A percentile compares a stretch with the other conserved stretches of the same genome.
phyloP scores from a whole-genome alignment of 2,888 invertebrate species.

The Stenoptilia bipunctidactyla region DNA sequence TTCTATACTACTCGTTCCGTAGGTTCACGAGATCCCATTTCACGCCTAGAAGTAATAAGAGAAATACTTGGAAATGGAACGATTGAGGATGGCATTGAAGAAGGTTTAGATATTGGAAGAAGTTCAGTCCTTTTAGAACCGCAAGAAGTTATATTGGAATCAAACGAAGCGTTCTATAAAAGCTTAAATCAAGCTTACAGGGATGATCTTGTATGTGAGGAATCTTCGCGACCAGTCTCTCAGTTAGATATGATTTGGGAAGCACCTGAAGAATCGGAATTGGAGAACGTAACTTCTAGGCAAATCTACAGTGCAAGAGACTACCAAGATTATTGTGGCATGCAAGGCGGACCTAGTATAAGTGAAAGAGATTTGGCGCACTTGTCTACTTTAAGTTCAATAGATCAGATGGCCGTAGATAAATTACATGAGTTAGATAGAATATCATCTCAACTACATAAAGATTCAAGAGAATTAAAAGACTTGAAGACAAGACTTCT shows the following conservation, averaged over 20 bases:
- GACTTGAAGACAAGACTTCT: slow-evolving; percentile 79
- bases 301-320: slow-evolving; percentile 82
- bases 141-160: slow-evolving; percentile 73
- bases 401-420: slow-evolving; percentile 83
- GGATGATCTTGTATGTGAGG: slow-evolving; percentile 79
- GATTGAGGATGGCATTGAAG: slow-evolving; percentile 76
- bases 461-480: slow-evolving; percentile 83
- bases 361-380: slow-evolving; percentile 85
- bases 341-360: slow-evolving; percentile 77
- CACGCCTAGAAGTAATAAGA: slow-evolving; percentile 72
- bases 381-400: slow-evolving; percentile 79
- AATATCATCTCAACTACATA: slow-evolving; percentile 80
- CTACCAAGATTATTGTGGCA: slow-evolving; percentile 82
- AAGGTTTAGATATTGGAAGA: slow-evolving; percentile 72
- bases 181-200: slow-evolving; percentile 90
- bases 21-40: slow-evolving; percentile 64
- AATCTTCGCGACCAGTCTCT: slow-evolving; percentile 75
- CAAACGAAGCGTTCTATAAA: slow-evolving; percentile 89
- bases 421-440: slow-evolving; percentile 84
- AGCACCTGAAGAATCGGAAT: slow-evolving; percentile 81
- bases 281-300: slow-evolving; percentile 65
- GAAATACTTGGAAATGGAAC: slow-evolving; percentile 76
- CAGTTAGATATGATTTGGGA: slow-evolving; percentile 91
- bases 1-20: slow-evolving; percentile 75
- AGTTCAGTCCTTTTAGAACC: slow-evolving; percentile 46